phyloP scores from a whole-genome alignment of 1,140 invertebrate species.

The Aphis gossypii region DNA sequence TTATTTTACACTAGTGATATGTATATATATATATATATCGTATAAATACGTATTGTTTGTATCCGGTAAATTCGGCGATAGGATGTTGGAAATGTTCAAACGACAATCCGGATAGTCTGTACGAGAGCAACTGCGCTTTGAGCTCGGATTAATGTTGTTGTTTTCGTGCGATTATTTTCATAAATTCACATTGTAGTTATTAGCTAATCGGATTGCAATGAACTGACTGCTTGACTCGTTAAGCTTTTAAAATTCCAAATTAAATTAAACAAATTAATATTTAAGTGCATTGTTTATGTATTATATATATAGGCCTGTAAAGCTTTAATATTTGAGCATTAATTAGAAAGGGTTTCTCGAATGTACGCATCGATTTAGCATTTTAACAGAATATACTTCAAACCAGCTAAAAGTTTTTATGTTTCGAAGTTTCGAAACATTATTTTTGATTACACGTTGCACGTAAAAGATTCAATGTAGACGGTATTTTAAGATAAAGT shows the following conservation, averaged over 20 bases:
- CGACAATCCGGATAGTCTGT: background rate
- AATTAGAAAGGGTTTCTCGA: background rate
- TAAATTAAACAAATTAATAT: background rate
- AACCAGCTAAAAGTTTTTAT: background rate
- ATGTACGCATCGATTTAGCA: background rate
- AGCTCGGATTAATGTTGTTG: background rate
- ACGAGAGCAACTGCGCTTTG: background rate
- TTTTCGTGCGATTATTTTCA: background rate
- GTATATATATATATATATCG: background rate
- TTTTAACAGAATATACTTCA: background rate
- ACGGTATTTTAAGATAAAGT: background rate
- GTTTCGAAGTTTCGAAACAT: background rate
- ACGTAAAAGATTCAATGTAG: background rate
- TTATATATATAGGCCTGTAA: no score
- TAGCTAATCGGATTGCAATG: conserved; percentile 3
- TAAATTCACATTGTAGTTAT: background rate
- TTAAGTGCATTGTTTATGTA: background rate
- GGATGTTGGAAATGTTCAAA: conserved; percentile 26
- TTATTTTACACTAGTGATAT: background rate
- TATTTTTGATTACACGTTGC: background rate
- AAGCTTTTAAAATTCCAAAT: background rate
- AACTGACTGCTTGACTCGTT: background rate
- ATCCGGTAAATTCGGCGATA: background rate
- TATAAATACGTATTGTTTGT: background rate
- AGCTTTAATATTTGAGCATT: background rate